phyloP scores from a whole-genome alignment of 2,888 invertebrate genomes.

The Bellardia pandia region DNA sequence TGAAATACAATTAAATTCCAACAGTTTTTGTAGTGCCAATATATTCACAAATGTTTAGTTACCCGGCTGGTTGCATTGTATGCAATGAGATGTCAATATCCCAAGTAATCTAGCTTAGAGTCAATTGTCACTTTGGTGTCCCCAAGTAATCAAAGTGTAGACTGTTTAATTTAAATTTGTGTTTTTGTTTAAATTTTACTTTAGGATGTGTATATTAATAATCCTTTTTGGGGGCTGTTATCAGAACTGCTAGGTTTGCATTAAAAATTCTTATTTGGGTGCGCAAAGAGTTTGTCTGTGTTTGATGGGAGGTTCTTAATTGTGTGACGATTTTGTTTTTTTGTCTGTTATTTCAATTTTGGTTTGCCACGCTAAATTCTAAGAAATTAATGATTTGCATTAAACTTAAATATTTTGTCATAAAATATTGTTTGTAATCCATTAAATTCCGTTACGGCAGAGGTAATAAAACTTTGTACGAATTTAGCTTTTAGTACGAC shows the following conservation, averaged over 20 bases:
- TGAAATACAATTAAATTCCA: too few species aligned
- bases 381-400: conserved; percentile 39
- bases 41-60: too few species aligned
- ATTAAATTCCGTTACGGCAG: conserved; percentile 16
- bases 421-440: conserved; percentile 42
- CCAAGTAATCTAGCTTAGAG: too few species aligned
- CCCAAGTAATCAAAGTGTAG: too few species aligned
- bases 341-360: conserved; percentile 21
- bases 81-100: too few species aligned
- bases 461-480: conserved; percentile 61
- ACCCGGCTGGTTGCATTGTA: too few species aligned
- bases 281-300: conserved; percentile 5
- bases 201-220: too few species aligned
- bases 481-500: conserved; percentile 48
- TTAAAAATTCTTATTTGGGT: conserved; percentile 6
- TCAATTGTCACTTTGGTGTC: too few species aligned
- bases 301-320: conserved; percentile 42
- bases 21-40: too few species aligned
- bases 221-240: too few species aligned
- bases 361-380: conserved; percentile 18
- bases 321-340: neutral
- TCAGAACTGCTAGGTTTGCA: neutral
- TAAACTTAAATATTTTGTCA: conserved; percentile 55
- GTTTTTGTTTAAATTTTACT: too few species aligned
- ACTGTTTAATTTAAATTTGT: too few species aligned